Evolutionary conservation across 2,797 vertebrate genomes (phyloP), one percentile per base, ranked within the genome.

Genomic region (Setipinna tenuifilis): DNA sequence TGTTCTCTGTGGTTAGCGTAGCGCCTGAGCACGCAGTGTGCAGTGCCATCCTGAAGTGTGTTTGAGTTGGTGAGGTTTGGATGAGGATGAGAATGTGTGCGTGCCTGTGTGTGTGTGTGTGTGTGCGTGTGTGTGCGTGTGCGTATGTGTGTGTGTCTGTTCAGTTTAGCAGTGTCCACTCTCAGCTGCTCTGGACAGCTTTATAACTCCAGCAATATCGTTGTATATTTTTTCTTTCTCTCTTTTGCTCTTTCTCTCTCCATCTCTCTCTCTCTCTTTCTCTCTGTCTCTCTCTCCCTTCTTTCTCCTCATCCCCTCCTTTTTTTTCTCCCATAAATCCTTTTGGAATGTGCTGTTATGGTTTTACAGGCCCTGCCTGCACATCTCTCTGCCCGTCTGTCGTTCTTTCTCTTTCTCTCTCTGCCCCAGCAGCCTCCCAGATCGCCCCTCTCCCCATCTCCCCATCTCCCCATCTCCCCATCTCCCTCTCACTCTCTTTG

Each of bases 121-220:
- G 82, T 21, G 25, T 87, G 85, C 87, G 86, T 84, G 85, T 86
- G 82, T 88, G 88, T 84, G 84, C 81, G 88, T 87, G 84, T 44
- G 11, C 92, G 91, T 93, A 92, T 93, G 92, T 84, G 90, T 83
- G n/a, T 82, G 89, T 89, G 86, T 58, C 25, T 6, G 25, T 35
- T 75, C 62, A 50, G 61, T 84, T 21, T 21, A 31, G 12, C 83
- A 17, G 35, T 83, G 21, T 48, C 83, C 61, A 78, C 71, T 78
- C 41, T 48, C 35, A 6, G 31, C 44, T 21, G 14, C 23, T 10
- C 83, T 50, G 5, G 23, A 9, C 65, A 62, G 16, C 61, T 48
- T 48, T 68, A 62, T 50, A 23, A 25, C 61, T 48, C 17, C 35
- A 17, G 41, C 59, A 62, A 41, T 65, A 41, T 83, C 59, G 9